These are phyloP conservation scores for Lypha dubia DNA, from an alignment of 2,888 invertebrate genomes.

Conservation along the genomic window DNA sequence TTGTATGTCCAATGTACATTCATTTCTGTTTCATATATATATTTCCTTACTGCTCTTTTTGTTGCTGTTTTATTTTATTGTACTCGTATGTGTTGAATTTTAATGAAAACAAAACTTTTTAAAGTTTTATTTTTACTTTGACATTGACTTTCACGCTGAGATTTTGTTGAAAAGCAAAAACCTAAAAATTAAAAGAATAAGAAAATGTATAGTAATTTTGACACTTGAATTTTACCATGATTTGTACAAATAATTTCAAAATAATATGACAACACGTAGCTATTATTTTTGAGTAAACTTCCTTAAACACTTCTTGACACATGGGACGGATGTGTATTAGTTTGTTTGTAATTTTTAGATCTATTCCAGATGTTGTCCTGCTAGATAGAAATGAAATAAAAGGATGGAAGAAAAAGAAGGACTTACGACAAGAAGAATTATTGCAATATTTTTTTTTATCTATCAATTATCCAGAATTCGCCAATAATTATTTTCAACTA, in stretches of 20 bases:
- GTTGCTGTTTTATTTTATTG: neutral
- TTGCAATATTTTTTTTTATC: too few relatives aligned
- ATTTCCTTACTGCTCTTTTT: slow-evolving; percentile 29
- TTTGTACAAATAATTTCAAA: slow-evolving; percentile 1
- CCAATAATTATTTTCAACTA: too few relatives aligned
- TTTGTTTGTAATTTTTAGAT: neutral
- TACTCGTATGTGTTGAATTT: slow-evolving; percentile 52
- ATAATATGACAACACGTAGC: slow-evolving; percentile 35
- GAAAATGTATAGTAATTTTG: slow-evolving; percentile 42
- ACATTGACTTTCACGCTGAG: slow-evolving; percentile 28
- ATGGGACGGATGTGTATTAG: neutral
- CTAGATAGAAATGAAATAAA: too few relatives aligned
- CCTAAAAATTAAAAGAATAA: neutral
- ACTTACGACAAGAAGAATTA: too few relatives aligned
- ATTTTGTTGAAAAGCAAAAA: slow-evolving; percentile 29
- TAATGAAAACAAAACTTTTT: slow-evolving; percentile 50
- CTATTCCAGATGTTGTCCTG: too few relatives aligned
- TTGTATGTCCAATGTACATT: neutral
- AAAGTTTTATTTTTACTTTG: slow-evolving; percentile 14
- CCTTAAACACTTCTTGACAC: neutral
- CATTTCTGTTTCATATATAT: neutral
- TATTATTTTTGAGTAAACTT: slow-evolving; percentile 1
- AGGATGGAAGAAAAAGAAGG: too few relatives aligned
- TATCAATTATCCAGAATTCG: too few relatives aligned
- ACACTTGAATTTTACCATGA: slow-evolving; percentile 45